phyloP scores from a whole-genome alignment of 2,888 invertebrate genomes.

The Euphydryas editha region DNA sequence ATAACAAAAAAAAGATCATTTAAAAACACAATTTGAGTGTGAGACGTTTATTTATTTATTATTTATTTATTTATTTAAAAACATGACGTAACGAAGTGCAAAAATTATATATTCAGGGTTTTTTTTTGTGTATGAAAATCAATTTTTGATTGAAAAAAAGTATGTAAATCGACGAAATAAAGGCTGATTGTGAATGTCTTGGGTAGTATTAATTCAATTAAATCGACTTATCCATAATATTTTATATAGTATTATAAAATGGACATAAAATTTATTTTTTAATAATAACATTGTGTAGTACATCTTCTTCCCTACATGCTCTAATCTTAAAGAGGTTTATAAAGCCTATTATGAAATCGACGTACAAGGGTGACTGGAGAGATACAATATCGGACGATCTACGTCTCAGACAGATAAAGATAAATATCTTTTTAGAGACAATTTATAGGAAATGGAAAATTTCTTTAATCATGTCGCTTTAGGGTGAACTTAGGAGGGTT shows the following conservation, averaged over 20 bases:
- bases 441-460: slow-evolving; percentile 15
- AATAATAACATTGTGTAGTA: background rate
- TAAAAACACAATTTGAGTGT: too few relatives aligned
- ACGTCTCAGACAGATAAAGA: slow-evolving; percentile 35
- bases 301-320: background rate
- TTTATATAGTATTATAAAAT: too few relatives aligned
- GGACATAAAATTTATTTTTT: too few relatives aligned
- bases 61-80: too few relatives aligned
- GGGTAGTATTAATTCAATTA: too few relatives aligned
- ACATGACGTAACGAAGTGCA: too few relatives aligned
- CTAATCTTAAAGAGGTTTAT: slow-evolving; percentile 4
- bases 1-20: too few relatives aligned
- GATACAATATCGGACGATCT: slow-evolving; percentile 38
- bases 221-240: too few relatives aligned
- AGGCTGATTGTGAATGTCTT: too few relatives aligned
- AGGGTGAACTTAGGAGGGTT: background rate
- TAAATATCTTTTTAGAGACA: slow-evolving; percentile 20
- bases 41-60: too few relatives aligned
- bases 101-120: too few relatives aligned
- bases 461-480: background rate
- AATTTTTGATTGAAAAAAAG: background rate
- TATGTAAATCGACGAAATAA: too few relatives aligned
- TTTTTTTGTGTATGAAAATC: background rate
- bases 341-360: slow-evolving; percentile 15
- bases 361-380: slow-evolving; percentile 14